Percentiles rank a stretch among this genome's conserved stretches.
Evolutionary conservation across 2,888 invertebrate species (phyloP).

Genomic region (Tetragonisca angustula): DNA sequence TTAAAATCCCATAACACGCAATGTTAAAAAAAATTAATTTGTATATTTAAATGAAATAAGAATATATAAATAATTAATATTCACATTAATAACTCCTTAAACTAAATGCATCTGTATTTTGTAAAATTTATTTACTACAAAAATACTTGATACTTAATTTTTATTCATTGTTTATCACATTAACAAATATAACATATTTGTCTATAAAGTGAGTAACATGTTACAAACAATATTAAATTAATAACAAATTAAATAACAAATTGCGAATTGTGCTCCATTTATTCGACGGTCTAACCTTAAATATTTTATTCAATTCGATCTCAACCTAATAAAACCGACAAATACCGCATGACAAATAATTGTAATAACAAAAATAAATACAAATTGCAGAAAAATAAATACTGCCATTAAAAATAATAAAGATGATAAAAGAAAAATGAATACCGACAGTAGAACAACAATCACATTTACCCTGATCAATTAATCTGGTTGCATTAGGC

Average conservation of each 20-base stretch:
- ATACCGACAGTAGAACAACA: not conserved
- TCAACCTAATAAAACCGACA: not conserved
- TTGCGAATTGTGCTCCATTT: not conserved
- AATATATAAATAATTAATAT: not conserved
- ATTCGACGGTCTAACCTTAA: slow-evolving; percentile 8
- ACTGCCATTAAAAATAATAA: not conserved
- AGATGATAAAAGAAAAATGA: not conserved
- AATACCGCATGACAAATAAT: not conserved
- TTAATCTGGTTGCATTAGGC: slow-evolving; percentile 88
- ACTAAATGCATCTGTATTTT: not conserved
- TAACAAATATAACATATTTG: not conserved
- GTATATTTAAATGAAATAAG: not conserved
- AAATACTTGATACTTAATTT: not conserved
- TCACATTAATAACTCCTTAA: not conserved
- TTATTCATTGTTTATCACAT: not conserved
- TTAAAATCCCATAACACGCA: not conserved
- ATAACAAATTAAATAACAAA: slow-evolving; percentile 5
- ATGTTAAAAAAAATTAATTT: not conserved
- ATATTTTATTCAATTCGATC: not conserved
- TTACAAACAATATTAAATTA: not conserved
- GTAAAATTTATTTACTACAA: not conserved
- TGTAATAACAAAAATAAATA: not conserved
- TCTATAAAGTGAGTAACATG: not conserved
- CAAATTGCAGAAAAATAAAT: not conserved
- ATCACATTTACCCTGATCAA: slow-evolving; percentile 88